These are phyloP conservation scores for Prorops nasuta DNA, from an alignment of 1,140 invertebrate genomes.

Conservation along the genomic window DNA sequence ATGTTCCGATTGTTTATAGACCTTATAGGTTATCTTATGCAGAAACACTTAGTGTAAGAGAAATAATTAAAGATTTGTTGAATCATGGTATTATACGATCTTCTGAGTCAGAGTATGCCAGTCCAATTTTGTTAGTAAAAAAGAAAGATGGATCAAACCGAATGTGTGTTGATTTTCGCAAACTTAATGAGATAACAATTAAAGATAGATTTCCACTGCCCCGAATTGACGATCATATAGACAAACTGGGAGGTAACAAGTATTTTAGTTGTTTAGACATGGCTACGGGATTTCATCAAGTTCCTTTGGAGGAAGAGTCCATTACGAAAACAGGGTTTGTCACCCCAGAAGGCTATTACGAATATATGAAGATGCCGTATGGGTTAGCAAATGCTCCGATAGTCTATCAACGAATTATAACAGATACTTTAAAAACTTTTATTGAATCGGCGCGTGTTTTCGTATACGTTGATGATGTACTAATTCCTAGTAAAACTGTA, in stretches of 20 bases:
- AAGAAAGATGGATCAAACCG: too few relatives aligned
- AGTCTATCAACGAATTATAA: neutral
- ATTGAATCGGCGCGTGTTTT: neutral
- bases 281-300: conserved; percentile 5
- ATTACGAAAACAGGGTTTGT: neutral
- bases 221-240: conserved; percentile 46
- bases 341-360: neutral
- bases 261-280: conserved; percentile 16
- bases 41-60: neutral
- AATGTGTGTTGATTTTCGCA: conserved; percentile 42
- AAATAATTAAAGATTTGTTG: conserved; percentile 18
- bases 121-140: too few relatives aligned
- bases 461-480: conserved; percentile 10
- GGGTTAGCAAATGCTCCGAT: neutral
- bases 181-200: conserved; percentile 42
- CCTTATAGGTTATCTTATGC: neutral
- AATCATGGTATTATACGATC: too few relatives aligned
- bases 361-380: conserved; percentile 3
- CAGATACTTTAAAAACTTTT: neutral
- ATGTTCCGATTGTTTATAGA: neutral
- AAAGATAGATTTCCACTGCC: conserved; percentile 58
- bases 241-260: conserved; percentile 29
- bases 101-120: too few relatives aligned
- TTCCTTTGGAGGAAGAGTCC: neutral
- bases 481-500: neutral